A percentile compares a stretch with the other conserved stretches of the same genome.
phyloP scores from a whole-genome alignment of 2,797 vertebrate species.

The Octomys mimax region DNA sequence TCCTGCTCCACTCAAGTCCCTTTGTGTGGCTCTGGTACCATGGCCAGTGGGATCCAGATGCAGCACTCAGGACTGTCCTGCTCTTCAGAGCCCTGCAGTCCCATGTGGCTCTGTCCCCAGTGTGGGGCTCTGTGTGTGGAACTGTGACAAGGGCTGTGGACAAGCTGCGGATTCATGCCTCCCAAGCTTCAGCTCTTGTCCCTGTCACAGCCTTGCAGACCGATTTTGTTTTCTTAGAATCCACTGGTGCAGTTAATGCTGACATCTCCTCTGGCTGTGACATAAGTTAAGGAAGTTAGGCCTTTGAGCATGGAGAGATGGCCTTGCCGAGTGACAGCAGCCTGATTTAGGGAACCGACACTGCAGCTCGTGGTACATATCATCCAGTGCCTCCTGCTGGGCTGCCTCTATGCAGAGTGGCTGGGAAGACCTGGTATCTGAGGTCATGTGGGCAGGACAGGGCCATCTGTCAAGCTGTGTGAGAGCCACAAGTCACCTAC shows the following conservation, averaged over 20 bases:
- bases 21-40: neutral
- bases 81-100: neutral
- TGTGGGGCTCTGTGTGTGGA: neutral
- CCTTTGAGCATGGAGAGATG: neutral
- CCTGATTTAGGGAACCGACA: conserved; percentile 54
- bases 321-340: conserved; percentile 65
- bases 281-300: conserved; percentile 49
- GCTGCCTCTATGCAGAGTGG: neutral
- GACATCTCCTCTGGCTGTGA: conserved; percentile 1
- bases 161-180: neutral
- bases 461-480: neutral
- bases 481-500: neutral
- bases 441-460: neutral
- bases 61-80: neutral
- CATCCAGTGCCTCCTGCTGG: neutral
- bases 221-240: conserved; percentile 30
- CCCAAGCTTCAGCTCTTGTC: neutral
- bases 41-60: neutral
- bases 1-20: neutral
- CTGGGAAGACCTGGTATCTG: neutral
- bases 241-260: neutral
- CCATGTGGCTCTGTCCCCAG: neutral
- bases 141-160: too few species aligned
- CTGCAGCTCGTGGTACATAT: neutral
- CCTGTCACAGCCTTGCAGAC: neutral